These are phyloP conservation scores for Macquaria ambigua DNA, from an alignment of 2,113 vertebrate species.

Conservation along the genomic window DNA sequence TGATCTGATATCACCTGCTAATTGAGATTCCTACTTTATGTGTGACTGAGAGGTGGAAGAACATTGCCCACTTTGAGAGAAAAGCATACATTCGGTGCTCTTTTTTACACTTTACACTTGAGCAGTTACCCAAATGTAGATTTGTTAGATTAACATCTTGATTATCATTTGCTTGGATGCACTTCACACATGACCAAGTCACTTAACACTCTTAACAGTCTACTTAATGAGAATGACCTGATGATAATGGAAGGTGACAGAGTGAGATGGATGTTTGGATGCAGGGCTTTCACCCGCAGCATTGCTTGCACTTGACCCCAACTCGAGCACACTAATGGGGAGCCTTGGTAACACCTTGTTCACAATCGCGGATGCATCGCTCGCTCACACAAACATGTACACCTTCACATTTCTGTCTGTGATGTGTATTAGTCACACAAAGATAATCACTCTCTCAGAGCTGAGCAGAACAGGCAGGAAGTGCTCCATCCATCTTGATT, in stretches of 20 bases:
- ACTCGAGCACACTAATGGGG: slow-evolving; percentile 23
- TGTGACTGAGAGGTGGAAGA: neutral
- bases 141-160: slow-evolving; percentile 65
- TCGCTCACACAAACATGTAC: neutral
- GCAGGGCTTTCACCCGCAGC: slow-evolving; percentile 50
- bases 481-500: slow-evolving; percentile 83
- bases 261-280: slow-evolving; percentile 61
- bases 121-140: slow-evolving; percentile 42
- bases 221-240: slow-evolving; percentile 60
- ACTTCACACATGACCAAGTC: slow-evolving; percentile 66
- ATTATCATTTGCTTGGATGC: slow-evolving; percentile 60
- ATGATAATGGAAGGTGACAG: slow-evolving; percentile 66
- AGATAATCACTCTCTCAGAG: slow-evolving; percentile 61
- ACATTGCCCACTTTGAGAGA: neutral
- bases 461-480: slow-evolving; percentile 45
- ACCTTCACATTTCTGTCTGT: neutral
- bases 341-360: slow-evolving; percentile 4
- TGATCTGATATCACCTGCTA: slow-evolving; percentile 19
- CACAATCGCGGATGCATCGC: too few species aligned
- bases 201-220: slow-evolving; percentile 57
- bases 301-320: slow-evolving; percentile 47
- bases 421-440: neutral
- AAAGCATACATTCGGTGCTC: neutral
- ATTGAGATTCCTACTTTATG: slow-evolving; percentile 9
- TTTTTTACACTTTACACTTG: slow-evolving; percentile 34